phyloP scores from a whole-genome alignment of 2,888 invertebrate genomes.

The Nipponacmea schrenckii region DNA sequence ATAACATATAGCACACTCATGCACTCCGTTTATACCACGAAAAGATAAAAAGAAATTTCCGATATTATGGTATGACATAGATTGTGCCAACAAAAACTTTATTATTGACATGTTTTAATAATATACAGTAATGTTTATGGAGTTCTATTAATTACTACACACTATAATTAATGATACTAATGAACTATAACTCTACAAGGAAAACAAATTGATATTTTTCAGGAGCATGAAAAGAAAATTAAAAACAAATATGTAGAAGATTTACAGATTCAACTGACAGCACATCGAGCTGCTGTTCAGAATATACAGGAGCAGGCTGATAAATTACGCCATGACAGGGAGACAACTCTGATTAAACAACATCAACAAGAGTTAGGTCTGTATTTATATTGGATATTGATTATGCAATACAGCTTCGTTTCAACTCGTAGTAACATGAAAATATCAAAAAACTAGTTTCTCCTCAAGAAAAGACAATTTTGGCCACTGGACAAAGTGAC shows the following conservation, averaged over 20 bases:
- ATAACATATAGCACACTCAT: too few relatives aligned
- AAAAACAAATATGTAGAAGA: conserved; percentile 56
- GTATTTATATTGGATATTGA: neutral
- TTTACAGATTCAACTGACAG: conserved; percentile 57
- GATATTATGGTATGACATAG: too few relatives aligned
- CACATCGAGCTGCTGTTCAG: conserved; percentile 57
- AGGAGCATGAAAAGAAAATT: conserved; percentile 49
- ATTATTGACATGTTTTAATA: neutral
- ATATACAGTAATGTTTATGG: neutral
- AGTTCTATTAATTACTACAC: too few relatives aligned
- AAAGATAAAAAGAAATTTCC: too few relatives aligned
- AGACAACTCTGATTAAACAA: conserved; percentile 42
- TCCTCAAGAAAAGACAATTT: too few relatives aligned
- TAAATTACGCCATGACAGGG: conserved; percentile 34
- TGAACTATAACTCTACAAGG: too few relatives aligned
- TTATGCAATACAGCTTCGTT: neutral
- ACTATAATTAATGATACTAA: too few relatives aligned
- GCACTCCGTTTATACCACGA: too few relatives aligned
- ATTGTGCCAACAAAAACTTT: too few relatives aligned
- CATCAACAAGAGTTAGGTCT: conserved; percentile 49
- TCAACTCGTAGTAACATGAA: neutral
- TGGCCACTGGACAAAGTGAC: too few relatives aligned
- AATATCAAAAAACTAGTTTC: too few relatives aligned
- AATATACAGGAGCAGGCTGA: conserved; percentile 45
- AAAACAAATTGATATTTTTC: neutral